These are phyloP conservation scores for Condylostylus longicornis DNA, from an alignment of 1,140 invertebrate genomes.

Conservation along the genomic window DNA sequence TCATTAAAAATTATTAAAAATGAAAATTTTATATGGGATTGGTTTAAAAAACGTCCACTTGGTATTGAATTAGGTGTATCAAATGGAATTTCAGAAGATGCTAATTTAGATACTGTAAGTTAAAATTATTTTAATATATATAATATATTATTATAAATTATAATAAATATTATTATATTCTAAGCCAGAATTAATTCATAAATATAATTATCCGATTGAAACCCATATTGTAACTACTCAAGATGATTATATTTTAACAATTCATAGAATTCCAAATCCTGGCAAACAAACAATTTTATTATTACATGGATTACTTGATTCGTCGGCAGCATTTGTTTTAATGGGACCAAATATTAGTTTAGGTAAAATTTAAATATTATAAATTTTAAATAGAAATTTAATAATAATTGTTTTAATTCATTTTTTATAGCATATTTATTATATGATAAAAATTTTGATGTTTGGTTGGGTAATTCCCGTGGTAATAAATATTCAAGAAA, in stretches of 20 bases:
- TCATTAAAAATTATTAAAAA: no score
- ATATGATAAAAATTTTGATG: constrained; percentile 52
- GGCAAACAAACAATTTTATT: constrained; percentile 33
- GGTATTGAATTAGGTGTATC: no score
- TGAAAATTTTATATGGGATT: no score
- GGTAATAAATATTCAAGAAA: constrained; percentile 49
- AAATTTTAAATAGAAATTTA: no score
- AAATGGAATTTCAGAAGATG: no score
- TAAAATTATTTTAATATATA: no score
- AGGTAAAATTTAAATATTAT: constrained; percentile 11
- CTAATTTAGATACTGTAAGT: no score
- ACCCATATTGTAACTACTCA: constrained; percentile 34
- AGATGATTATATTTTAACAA: constrained; percentile 39
- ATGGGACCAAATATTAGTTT: constrained; percentile 51
- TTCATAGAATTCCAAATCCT: constrained; percentile 37
- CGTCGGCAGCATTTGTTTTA: constrained; percentile 53
- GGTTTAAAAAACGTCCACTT: no score
- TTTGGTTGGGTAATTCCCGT: constrained; percentile 59
- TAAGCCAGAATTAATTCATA: constrained; percentile 32
- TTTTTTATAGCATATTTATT: constrained; percentile 40
- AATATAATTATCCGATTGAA: constrained; percentile 45
- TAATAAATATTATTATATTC: no score
- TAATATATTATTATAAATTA: no score
- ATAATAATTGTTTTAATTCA: not conserved
- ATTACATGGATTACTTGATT: constrained; percentile 57